Evolutionary conservation across 2,888 invertebrate genomes (phyloP).

Genomic region (Ophion ventricosus): DNA sequence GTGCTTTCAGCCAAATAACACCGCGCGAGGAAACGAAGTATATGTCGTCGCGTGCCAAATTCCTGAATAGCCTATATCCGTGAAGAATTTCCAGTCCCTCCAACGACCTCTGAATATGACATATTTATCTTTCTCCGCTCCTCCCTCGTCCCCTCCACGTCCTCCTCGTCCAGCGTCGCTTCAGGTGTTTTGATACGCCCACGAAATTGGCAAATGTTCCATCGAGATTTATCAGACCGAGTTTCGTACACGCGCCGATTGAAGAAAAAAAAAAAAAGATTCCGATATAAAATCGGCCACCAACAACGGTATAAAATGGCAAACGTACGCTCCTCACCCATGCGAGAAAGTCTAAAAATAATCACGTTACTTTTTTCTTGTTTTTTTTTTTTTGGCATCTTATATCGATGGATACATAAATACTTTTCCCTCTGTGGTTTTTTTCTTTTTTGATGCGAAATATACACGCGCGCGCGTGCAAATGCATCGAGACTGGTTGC

Average conservation of each 20-base stretch:
- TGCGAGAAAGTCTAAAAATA: slow-evolving; percentile 46
- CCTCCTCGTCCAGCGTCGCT: background rate
- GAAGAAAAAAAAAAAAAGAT: background rate
- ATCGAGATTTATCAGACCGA: slow-evolving; percentile 3
- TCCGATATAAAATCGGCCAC: slow-evolving; percentile 29
- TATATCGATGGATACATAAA: background rate
- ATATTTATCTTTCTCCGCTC: background rate
- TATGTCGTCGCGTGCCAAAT: slow-evolving; percentile 57
- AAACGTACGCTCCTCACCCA: slow-evolving; percentile 32
- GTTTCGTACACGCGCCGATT: slow-evolving; percentile 2
- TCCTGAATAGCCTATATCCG: slow-evolving; percentile 48
- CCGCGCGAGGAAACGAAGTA: slow-evolving; percentile 3
- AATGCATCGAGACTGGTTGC: slow-evolving; percentile 10
- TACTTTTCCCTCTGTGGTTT: background rate
- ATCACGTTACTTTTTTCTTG: slow-evolving; percentile 30
- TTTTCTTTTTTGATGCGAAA: background rate
- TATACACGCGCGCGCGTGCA: background rate
- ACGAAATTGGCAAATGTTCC: slow-evolving; percentile 23
- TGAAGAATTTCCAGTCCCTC: slow-evolving; percentile 37
- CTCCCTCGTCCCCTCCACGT: background rate
- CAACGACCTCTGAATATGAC: slow-evolving; percentile 26
- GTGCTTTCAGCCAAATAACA: slow-evolving; percentile 39
- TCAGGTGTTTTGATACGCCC: slow-evolving; percentile 2
- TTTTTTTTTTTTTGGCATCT: background rate
- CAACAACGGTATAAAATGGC: slow-evolving; percentile 29